These are phyloP conservation scores for Carcinoscorpius rotundicauda DNA, from an alignment of 1,140 invertebrate genomes.

Conservation along the genomic window DNA sequence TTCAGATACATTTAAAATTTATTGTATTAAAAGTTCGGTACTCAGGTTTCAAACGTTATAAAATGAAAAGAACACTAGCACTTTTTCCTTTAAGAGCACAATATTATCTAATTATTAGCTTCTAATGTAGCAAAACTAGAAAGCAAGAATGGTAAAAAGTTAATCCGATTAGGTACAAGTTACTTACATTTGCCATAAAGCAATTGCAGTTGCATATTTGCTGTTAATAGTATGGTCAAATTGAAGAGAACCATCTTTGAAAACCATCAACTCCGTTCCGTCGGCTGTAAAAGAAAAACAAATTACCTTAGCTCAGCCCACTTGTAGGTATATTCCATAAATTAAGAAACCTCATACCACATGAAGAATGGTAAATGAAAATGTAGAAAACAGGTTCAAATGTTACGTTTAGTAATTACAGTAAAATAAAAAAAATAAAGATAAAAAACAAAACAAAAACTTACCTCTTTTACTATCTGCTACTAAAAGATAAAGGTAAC, in stretches of 20 bases:
- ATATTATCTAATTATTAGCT: no score
- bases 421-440: no score
- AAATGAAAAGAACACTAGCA: no score
- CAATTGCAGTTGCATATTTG: slow-evolving; percentile 3
- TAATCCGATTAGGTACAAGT: background rate
- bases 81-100: no score
- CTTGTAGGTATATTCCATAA: no score
- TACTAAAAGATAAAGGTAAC: slow-evolving; percentile 9
- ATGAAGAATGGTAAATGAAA: background rate
- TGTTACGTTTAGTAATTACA: background rate
- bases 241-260: background rate
- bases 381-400: background rate
- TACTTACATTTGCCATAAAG: slow-evolving; percentile 15
- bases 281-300: slow-evolving; percentile 3
- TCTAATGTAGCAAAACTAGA: background rate
- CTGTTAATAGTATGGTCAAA: slow-evolving; percentile 5
- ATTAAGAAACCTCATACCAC: no score
- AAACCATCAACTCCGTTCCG: slow-evolving; percentile 6
- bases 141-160: background rate
- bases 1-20: background rate
- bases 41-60: no score
- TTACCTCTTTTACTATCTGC: slow-evolving; percentile 11
- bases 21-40: no score
- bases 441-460: background rate
- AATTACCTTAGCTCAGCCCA: background rate